Base-by-base conservation (phyloP, 2,888 invertebrate genomes). In the Therioaphis trifolii region DNA sequence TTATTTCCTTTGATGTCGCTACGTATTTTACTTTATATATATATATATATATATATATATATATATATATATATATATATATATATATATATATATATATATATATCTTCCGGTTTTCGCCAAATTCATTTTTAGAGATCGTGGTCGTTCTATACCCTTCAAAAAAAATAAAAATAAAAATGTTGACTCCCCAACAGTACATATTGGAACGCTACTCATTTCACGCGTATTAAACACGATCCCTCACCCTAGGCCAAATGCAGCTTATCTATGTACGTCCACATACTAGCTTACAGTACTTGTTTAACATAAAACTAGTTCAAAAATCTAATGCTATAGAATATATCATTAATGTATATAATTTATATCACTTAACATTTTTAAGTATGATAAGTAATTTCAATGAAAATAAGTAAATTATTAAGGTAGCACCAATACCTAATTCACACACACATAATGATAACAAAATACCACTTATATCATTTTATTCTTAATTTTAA, bases 201-300 rank as follows among this genome's bases (percentile, higher is more conserved):
- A 68, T 52, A 68, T 74, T 49, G 74, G 35, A n/a, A 82, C 61
- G 63, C 24, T 74, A 74, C 52, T 82, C 82, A 82, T 82, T 82
- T 82, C 82, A 82, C 74, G 82, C 74, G 63, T 52, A 35, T 82
- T 82, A 74, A 74, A 72, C 82, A 82, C 52, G 72, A 40, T 61
- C 72, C 61, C 46, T 61, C 71, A 61, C 80, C 80, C 61, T 61
- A 46, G 80, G 61, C 71, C 46, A 80, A 58, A 71, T 24, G 66
- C 35, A 52, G 78, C 78, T 68, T 79, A 69, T 79, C 69, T 55
- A 52, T 69, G 43, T 55, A 52, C 55, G 43, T 79, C 66, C 40
- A 40, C 66, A 52, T 14, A 18, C 35, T 11, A 49, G 63, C 27
- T 61, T 27, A 46, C 29, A 29, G 21, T 63, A 63, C 63, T 46